Conservation (phyloP, 2,888 invertebrate species). For the Brenthis ino region DNA sequence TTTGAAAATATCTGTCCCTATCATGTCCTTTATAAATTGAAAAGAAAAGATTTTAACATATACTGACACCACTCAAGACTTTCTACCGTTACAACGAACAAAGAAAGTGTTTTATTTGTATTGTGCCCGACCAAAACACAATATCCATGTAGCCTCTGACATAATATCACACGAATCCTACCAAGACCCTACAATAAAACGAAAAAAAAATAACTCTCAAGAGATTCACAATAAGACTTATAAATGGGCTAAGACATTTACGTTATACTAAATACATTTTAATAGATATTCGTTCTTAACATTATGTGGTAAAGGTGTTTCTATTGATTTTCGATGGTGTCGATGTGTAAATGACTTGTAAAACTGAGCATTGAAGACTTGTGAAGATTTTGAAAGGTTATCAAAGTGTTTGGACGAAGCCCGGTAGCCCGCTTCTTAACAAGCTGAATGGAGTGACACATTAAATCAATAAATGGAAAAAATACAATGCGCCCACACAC, state of each 20-base stretch:
- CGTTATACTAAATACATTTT: constrained; percentile 15
- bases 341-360: constrained; percentile 19
- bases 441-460: constrained; percentile 66
- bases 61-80: constrained; percentile 27
- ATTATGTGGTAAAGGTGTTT: constrained; percentile 36
- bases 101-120: constrained; percentile 63
- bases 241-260: constrained; percentile 40
- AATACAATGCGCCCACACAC: constrained; percentile 65
- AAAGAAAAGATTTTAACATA: constrained; percentile 11
- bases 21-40: background rate
- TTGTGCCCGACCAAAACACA: constrained; percentile 54
- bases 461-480: constrained; percentile 66
- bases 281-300: constrained; percentile 19
- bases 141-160: constrained; percentile 62
- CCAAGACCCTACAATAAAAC: constrained; percentile 54
- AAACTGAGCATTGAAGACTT: constrained; percentile 50
- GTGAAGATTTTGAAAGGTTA: constrained; percentile 56
- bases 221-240: constrained; percentile 69
- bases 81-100: constrained; percentile 57
- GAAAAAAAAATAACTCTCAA: constrained; percentile 50
- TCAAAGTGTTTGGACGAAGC: constrained; percentile 55
- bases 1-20: background rate
- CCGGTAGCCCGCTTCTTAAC: constrained; percentile 68
- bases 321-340: constrained; percentile 10
- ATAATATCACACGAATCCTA: constrained; percentile 70